Percentiles rank a stretch among this genome's conserved stretches.
These are phyloP conservation scores for Seladonia tumulorum DNA, from an alignment of 2,888 invertebrate species.

Conservation along the genomic window DNA sequence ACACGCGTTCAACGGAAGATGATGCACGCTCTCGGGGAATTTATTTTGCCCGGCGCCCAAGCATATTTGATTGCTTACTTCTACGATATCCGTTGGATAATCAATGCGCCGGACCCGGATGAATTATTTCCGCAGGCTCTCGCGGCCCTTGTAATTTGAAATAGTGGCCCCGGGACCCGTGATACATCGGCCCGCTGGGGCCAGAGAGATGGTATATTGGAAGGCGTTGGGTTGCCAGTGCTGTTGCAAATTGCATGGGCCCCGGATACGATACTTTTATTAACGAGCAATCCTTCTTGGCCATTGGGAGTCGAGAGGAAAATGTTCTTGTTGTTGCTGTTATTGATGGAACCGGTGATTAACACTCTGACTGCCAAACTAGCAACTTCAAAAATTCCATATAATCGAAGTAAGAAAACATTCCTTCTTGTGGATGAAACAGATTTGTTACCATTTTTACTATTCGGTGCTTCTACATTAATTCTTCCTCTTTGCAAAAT, in stretches of 20 bases:
- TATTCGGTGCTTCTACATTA: neutral
- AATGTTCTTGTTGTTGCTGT: neutral
- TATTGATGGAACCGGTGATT: neutral
- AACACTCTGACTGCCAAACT: too few relatives aligned
- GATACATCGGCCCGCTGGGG: neutral
- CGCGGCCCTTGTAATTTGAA: neutral
- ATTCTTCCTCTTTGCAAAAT: neutral
- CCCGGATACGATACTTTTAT: neutral
- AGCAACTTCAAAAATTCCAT: too few relatives aligned
- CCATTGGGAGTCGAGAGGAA: neutral
- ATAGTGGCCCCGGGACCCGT: neutral
- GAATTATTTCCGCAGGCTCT: constrained; percentile 27
- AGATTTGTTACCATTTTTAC: neutral
- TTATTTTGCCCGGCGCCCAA: constrained; percentile 39
- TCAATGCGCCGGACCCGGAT: neutral
- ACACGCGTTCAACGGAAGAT: constrained; percentile 59
- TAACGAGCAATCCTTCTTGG: neutral
- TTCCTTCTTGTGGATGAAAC: neutral
- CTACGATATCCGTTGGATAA: constrained; percentile 3
- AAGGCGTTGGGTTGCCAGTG: neutral
- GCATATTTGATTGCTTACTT: constrained; percentile 63
- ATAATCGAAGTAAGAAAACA: too few relatives aligned
- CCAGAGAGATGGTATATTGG: neutral
- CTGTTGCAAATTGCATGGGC: neutral
- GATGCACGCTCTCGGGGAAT: constrained; percentile 59